Conservation (phyloP, 2,113 vertebrate genomes). For the Malaclemys terrapin region DNA sequence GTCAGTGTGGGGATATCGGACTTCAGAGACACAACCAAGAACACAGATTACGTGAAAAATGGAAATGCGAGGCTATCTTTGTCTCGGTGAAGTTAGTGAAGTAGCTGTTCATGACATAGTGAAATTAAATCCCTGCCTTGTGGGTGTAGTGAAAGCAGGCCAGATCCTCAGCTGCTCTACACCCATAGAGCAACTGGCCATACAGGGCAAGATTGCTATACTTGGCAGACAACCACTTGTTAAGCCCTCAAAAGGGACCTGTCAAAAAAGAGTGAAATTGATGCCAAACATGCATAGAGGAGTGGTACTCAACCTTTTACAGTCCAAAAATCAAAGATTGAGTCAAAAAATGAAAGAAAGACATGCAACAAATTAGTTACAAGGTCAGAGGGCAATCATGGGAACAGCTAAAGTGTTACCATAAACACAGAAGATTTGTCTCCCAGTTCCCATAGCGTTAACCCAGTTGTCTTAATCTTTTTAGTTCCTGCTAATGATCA, state of each 20-base stretch:
- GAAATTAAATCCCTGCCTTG: slow-evolving; percentile 46
- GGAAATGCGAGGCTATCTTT: neutral
- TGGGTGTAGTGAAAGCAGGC: neutral
- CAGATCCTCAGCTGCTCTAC: neutral
- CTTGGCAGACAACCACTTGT: neutral
- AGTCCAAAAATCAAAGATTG: neutral
- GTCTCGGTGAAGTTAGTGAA: slow-evolving; percentile 8
- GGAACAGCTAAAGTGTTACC: neutral
- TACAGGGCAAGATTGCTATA: neutral
- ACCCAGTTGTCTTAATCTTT: neutral
- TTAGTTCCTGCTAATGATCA: neutral
- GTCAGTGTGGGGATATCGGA: neutral
- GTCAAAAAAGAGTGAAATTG: neutral
- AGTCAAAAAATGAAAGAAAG: neutral
- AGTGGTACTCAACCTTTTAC: neutral
- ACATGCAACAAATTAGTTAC: neutral
- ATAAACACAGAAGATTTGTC: neutral
- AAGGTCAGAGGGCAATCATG: neutral
- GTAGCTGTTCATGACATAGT: neutral
- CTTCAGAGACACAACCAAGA: neutral
- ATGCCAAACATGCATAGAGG: neutral
- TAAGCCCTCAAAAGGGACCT: neutral
- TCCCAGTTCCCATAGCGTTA: neutral
- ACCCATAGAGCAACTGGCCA: neutral
- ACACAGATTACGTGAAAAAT: neutral